A percentile compares a stretch with the other conserved stretches of the same genome.
Evolutionary conservation across 2,888 invertebrate genomes (phyloP).

Genomic region (Lithophane socia): DNA sequence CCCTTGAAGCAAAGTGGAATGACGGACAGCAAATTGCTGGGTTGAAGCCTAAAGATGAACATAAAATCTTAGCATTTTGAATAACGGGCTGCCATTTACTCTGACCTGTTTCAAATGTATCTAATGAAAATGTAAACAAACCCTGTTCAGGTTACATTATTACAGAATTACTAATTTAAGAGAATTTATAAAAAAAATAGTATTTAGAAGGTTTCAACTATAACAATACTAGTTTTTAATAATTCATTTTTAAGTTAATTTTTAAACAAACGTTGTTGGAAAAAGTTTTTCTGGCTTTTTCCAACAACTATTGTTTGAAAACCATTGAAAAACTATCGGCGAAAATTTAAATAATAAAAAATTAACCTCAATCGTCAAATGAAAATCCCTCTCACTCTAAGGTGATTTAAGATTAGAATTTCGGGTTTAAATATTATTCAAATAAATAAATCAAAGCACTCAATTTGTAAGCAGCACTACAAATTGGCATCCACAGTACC

Average conservation of each 20-base stretch:
- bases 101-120: not conserved
- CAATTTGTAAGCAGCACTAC: not conserved
- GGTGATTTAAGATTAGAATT: not conserved
- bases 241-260: too few species aligned
- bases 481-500: not conserved
- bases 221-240: too few species aligned
- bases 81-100: slow-evolving; percentile 55
- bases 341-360: too few species aligned
- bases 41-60: slow-evolving; percentile 16
- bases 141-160: not conserved
- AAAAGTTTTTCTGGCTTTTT: too few species aligned
- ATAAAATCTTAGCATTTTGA: slow-evolving; percentile 47
- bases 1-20: slow-evolving; percentile 21
- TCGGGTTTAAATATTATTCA: too few species aligned
- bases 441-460: not conserved
- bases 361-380: not conserved
- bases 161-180: not conserved
- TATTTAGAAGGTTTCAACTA: too few species aligned
- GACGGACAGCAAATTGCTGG: slow-evolving; percentile 24
- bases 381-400: not conserved
- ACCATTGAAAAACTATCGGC: too few species aligned
- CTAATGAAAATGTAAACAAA: not conserved
- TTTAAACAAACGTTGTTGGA: too few species aligned
- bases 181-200: not conserved
- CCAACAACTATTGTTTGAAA: too few species aligned